Conservation (phyloP, 2,888 invertebrate species). For the Aspidiotus destructor region DNA sequence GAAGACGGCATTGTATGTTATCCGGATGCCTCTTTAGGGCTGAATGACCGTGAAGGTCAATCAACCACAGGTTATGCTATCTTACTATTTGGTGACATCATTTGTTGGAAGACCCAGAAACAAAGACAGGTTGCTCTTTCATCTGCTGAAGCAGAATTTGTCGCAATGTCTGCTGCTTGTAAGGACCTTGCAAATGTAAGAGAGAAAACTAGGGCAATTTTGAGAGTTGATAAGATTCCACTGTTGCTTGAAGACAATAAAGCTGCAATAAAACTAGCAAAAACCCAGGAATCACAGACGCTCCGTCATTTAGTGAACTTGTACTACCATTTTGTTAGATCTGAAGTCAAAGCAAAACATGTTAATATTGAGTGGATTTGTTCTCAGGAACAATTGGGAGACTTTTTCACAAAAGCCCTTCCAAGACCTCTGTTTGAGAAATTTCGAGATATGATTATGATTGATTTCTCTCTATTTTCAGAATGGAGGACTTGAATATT, state of each 20-base stretch:
- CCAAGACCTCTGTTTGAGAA: neutral
- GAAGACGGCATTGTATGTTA: neutral
- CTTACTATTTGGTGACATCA: neutral
- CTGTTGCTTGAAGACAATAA: no score
- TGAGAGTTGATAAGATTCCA: no score
- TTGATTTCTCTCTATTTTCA: no score
- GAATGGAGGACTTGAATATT: no score
- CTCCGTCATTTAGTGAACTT: neutral
- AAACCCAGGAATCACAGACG: neutral
- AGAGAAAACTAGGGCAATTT: no score
- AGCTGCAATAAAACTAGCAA: neutral
- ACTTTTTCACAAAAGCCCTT: slow-evolving; percentile 8
- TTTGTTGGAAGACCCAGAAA: neutral
- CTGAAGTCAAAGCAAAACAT: neutral
- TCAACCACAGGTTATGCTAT: slow-evolving; percentile 3
- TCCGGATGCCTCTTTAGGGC: slow-evolving; percentile 8
- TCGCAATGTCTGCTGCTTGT: no score
- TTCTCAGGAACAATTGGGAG: neutral
- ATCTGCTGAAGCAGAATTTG: slow-evolving; percentile 12
- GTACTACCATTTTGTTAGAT: neutral
- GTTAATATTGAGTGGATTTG: neutral
- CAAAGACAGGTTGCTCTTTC: neutral
- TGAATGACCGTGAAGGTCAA: neutral
- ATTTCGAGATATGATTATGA: slow-evolving; percentile 1
- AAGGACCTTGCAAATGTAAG: neutral